Conservation (phyloP, 2,888 invertebrate genomes). For the Andrena bicolor region DNA sequence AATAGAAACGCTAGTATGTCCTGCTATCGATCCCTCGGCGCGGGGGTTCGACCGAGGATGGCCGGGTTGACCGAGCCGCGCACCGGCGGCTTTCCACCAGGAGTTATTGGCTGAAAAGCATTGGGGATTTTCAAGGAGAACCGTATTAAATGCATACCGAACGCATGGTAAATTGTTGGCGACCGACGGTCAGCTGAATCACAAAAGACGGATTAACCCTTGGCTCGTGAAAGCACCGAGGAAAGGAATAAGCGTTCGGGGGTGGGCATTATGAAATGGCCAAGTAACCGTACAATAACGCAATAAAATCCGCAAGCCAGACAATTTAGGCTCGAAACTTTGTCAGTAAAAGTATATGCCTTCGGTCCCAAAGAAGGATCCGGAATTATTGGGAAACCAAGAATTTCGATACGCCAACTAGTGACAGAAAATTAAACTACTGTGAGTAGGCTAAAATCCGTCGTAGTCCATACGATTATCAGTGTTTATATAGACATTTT, state of each 20-base stretch:
- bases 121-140: constrained; percentile 35
- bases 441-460: no score
- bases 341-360: background rate
- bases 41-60: constrained; percentile 69
- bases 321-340: background rate
- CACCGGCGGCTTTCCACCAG: constrained; percentile 7
- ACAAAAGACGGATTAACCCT: constrained; percentile 40
- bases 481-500: no score
- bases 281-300: background rate
- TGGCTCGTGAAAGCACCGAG: constrained; percentile 1
- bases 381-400: no score
- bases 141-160: constrained; percentile 25
- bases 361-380: background rate
- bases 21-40: constrained; percentile 74
- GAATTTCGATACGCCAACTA: no score
- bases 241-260: constrained; percentile 21
- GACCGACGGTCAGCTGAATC: constrained; percentile 24
- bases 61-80: constrained; percentile 66
- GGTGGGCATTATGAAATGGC: background rate
- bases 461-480: no score
- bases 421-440: no score
- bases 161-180: constrained; percentile 32
- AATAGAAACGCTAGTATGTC: constrained; percentile 69
- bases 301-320: constrained; percentile 29
- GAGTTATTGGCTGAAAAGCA: constrained; percentile 49